A percentile compares a stretch with the other conserved stretches of the same genome.
Evolutionary conservation across 2,888 invertebrate genomes (phyloP).

Genomic region (Prosopocoilus inquinatus): DNA sequence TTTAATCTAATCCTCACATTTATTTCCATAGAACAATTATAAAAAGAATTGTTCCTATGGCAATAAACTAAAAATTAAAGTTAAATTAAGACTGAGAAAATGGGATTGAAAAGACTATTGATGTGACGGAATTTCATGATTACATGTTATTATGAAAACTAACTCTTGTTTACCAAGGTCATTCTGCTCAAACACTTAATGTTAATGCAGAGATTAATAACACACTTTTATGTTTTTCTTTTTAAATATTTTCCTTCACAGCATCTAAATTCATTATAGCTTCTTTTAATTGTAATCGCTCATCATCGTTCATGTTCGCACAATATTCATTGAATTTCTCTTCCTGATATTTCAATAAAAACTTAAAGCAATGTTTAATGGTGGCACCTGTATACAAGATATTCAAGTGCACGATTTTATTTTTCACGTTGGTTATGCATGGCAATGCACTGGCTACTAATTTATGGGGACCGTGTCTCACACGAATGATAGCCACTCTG

Average conservation of each 20-base stretch:
- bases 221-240: too few relatives aligned
- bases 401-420: slow-evolving; percentile 59
- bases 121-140: too few relatives aligned
- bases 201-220: too few relatives aligned
- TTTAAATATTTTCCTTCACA: slow-evolving; percentile 12
- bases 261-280: slow-evolving; percentile 43
- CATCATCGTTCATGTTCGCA: slow-evolving; percentile 60
- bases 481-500: slow-evolving; percentile 69
- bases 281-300: slow-evolving; percentile 56
- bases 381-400: slow-evolving; percentile 77
- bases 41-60: too few relatives aligned
- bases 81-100: too few relatives aligned
- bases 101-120: too few relatives aligned
- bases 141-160: too few relatives aligned
- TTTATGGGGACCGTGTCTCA: slow-evolving; percentile 73
- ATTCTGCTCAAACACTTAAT: too few relatives aligned
- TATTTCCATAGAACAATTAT: too few relatives aligned
- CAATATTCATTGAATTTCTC: slow-evolving; percentile 64
- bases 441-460: slow-evolving; percentile 69
- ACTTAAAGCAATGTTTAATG: slow-evolving; percentile 74
- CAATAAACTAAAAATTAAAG: too few relatives aligned
- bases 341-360: slow-evolving; percentile 67
- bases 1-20: too few relatives aligned
- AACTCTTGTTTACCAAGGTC: too few relatives aligned
- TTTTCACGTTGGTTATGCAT: slow-evolving; percentile 65